Evolutionary conservation across 1,140 invertebrate genomes (phyloP).

Genomic region (Drosophila nigromelanica): DNA sequence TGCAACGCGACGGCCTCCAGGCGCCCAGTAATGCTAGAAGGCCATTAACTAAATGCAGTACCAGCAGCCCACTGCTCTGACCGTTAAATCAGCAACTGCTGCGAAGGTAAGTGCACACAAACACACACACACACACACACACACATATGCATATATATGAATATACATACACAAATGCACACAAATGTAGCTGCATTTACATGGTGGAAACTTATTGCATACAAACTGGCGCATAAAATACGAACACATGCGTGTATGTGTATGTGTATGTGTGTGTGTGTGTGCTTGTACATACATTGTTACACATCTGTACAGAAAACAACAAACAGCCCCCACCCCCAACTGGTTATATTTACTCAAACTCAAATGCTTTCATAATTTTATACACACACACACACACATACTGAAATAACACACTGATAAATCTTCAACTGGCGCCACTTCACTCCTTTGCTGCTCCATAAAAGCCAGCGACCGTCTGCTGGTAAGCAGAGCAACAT

Average conservation of each 20-base stretch:
- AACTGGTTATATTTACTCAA: slow-evolving; percentile 62
- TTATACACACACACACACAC: slow-evolving; percentile 19
- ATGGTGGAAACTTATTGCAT: slow-evolving; percentile 17
- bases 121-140: slow-evolving; percentile 4
- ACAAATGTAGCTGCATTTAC: slow-evolving; percentile 9
- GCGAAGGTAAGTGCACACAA: slow-evolving; percentile 58
- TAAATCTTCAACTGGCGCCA: slow-evolving; percentile 78
- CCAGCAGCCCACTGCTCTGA: slow-evolving; percentile 9
- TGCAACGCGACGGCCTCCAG: slow-evolving; percentile 21
- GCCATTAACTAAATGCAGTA: slow-evolving; percentile 61
- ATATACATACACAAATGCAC: neutral
- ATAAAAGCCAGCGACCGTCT: slow-evolving; percentile 65
- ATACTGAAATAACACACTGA: slow-evolving; percentile 16
- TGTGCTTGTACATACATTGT: slow-evolving; percentile 12
- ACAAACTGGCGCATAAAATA: slow-evolving; percentile 18
- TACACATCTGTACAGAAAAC: slow-evolving; percentile 1
- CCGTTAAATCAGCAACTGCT: slow-evolving; percentile 54
- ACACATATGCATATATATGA: neutral
- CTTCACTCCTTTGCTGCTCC: slow-evolving; percentile 64
- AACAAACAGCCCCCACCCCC: slow-evolving; percentile 57
- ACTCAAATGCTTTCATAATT: slow-evolving; percentile 78
- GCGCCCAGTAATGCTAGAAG: slow-evolving; percentile 33
- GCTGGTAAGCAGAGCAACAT: slow-evolving; percentile 63
- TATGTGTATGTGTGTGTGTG: neutral
- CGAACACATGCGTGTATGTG: no score